Evolutionary conservation across 2,797 vertebrate species (phyloP).

Genomic region (Mycteria americana): DNA sequence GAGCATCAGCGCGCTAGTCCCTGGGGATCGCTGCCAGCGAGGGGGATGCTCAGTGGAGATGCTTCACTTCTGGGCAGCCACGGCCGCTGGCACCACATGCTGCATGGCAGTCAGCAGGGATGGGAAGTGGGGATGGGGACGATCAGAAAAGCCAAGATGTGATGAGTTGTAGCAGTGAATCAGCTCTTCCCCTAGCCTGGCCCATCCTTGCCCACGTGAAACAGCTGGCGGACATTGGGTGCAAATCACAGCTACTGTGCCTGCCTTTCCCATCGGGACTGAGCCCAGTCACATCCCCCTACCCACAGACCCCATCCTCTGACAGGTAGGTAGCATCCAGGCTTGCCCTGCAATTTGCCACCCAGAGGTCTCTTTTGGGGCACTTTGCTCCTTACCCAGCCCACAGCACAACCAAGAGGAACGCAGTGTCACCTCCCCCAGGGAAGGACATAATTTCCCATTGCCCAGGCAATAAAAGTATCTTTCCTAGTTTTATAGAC

Average conservation of each 20-base stretch:
- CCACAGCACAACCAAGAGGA: background rate
- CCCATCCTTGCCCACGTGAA: background rate
- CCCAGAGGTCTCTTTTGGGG: background rate
- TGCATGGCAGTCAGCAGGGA: background rate
- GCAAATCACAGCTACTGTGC: background rate
- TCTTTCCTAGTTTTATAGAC: slow-evolving; percentile 13
- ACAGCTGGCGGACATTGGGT: accelerated
- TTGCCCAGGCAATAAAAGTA: background rate
- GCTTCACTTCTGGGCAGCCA: background rate
- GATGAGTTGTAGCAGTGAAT: background rate
- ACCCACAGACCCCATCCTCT: background rate
- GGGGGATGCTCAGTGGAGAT: background rate
- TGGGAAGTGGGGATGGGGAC: background rate
- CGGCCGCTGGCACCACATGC: background rate
- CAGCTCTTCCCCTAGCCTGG: background rate
- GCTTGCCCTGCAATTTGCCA: background rate
- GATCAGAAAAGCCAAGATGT: background rate
- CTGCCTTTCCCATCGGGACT: background rate
- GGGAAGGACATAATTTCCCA: background rate
- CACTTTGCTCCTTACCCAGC: background rate
- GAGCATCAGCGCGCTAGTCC: background rate
- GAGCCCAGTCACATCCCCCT: background rate
- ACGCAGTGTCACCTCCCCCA: background rate
- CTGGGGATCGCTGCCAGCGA: background rate
- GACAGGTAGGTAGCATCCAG: background rate